A percentile compares a stretch with the other conserved stretches of the same genome.
These are phyloP conservation scores for Falcunculus frontatus DNA, from an alignment of 2,113 vertebrate genomes.

Conservation along the genomic window DNA sequence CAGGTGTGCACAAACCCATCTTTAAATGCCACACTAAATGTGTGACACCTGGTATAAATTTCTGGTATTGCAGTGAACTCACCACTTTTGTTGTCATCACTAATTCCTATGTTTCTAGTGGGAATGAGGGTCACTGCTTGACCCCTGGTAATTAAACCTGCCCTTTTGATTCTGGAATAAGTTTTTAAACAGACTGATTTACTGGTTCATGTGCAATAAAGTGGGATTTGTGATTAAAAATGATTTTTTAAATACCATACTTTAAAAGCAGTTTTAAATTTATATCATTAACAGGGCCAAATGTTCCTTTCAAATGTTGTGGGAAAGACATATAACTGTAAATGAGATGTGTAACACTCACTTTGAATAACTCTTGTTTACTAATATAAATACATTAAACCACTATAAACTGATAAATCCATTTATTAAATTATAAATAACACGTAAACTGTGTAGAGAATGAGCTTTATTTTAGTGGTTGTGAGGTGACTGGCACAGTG, in stretches of 20 bases:
- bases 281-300: not conserved
- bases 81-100: not conserved
- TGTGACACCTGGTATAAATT: not conserved
- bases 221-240: not conserved
- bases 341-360: not conserved
- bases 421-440: not conserved
- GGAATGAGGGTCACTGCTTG: not conserved
- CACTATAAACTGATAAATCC: not conserved
- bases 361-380: not conserved
- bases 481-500: not conserved
- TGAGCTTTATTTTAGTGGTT: not conserved
- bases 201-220: not conserved
- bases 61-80: not conserved
- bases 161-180: not conserved
- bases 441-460: not conserved
- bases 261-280: not conserved
- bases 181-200: not conserved
- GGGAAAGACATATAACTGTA: not conserved
- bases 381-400: not conserved
- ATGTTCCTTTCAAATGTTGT: not conserved
- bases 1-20: not conserved
- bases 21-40: not conserved
- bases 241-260: rapidly evolving
- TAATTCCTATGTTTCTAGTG: not conserved
- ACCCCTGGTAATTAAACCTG: not conserved